Evolutionary conservation across 1,140 invertebrate species (phyloP).

Genomic region (Sycophila sp.): DNA sequence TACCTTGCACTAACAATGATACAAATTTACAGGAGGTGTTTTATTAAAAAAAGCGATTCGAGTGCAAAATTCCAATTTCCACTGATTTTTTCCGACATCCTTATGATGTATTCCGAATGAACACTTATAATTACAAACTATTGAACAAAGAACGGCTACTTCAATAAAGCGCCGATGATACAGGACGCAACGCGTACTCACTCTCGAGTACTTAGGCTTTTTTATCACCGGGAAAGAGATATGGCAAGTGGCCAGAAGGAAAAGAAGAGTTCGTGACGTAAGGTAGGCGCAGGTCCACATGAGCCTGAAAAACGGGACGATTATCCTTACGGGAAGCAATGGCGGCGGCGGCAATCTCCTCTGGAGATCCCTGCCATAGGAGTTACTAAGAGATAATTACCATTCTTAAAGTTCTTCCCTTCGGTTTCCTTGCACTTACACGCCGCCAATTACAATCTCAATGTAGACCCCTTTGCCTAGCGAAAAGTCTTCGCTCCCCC

Average conservation of each 20-base stretch:
- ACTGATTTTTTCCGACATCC: too few relatives aligned
- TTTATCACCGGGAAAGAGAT: background rate
- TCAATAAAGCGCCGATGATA: background rate
- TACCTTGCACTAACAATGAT: too few relatives aligned
- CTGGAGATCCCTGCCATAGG: conserved; percentile 12
- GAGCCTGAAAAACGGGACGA: conserved; percentile 24
- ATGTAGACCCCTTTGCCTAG: conserved; percentile 1
- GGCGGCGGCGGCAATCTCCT: conserved; percentile 10
- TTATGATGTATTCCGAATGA: too few relatives aligned
- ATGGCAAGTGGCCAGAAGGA: background rate
- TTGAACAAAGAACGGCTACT: too few relatives aligned
- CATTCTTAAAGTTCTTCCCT: conserved; percentile 19
- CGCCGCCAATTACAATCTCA: conserved; percentile 30
- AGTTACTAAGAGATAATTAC: conserved; percentile 37
- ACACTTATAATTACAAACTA: too few relatives aligned
- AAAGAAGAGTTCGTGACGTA: conserved; percentile 8
- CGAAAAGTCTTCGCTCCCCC: background rate
- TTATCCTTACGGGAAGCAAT: conserved; percentile 14
- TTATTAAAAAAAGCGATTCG: too few relatives aligned
- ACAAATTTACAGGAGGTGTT: too few relatives aligned
- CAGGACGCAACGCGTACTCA: background rate
- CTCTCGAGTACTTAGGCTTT: background rate
- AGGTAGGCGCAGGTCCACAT: background rate
- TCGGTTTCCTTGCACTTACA: conserved; percentile 16
- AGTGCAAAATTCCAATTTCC: too few relatives aligned